Percentiles rank a stretch among this genome's conserved stretches.
Evolutionary conservation across 1,140 invertebrate genomes (phyloP).

Genomic region (Eciton burchellii): DNA sequence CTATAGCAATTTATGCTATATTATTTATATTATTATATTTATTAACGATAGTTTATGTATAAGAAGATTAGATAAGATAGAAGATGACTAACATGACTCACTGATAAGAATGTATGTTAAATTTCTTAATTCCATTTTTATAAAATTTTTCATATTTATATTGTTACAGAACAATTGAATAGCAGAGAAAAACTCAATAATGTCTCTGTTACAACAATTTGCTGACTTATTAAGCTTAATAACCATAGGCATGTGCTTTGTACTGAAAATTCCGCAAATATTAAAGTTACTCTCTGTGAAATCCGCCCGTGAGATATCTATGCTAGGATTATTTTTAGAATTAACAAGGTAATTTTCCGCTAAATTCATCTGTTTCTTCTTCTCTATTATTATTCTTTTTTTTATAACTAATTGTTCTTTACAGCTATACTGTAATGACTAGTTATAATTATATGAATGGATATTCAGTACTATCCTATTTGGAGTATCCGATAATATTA

Average conservation of each 20-base stretch:
- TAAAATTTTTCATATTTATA: neutral
- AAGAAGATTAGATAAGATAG: neutral
- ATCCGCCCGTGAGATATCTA: conserved; percentile 88
- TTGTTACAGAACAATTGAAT: neutral
- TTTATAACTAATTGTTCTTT: conserved; percentile 77
- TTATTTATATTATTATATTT: too few relatives aligned
- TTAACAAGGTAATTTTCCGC: conserved; percentile 86
- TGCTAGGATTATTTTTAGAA: conserved; percentile 88
- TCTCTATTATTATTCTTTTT: neutral
- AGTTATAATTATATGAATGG: conserved; percentile 90
- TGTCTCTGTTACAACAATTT: conserved; percentile 80
- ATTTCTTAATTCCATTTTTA: neutral
- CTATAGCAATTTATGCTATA: too few relatives aligned
- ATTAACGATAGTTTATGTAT: too few relatives aligned
- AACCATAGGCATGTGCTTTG: conserved; percentile 89
- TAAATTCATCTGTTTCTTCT: neutral
- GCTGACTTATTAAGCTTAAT: conserved; percentile 88
- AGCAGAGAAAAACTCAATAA: neutral
- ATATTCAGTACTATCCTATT: conserved; percentile 89
- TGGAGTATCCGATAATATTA: conserved; percentile 91
- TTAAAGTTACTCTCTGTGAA: conserved; percentile 86
- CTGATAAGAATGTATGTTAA: neutral
- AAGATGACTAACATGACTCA: neutral
- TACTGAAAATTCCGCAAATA: conserved; percentile 91
- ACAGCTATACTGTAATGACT: conserved; percentile 89